Evolutionary conservation across 2,888 invertebrate genomes (phyloP).

Genomic region (Hypena proboscidalis): DNA sequence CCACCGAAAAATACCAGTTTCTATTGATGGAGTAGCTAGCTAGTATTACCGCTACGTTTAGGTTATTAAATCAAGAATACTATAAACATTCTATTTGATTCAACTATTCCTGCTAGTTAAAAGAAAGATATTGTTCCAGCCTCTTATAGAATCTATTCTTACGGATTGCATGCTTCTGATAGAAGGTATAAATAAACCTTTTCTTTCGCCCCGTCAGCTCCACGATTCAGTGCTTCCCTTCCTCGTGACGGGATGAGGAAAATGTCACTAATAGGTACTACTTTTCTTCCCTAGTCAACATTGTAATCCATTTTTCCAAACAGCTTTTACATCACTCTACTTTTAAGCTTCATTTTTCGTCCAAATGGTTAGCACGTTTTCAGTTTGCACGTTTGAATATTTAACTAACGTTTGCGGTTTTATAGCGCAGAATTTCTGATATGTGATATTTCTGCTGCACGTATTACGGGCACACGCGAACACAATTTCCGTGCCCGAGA

Average conservation of each 20-base stretch:
- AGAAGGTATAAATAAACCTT: constrained; percentile 1
- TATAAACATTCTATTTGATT: too few species aligned
- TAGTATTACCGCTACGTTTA: too few species aligned
- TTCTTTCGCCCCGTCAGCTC: background rate
- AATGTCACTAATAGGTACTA: constrained; percentile 2
- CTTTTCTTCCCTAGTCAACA: background rate
- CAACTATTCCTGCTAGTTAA: too few species aligned
- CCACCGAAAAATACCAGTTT: too few species aligned
- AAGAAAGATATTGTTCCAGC: too few species aligned
- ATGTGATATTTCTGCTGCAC: background rate
- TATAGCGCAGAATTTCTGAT: background rate
- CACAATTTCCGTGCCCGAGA: background rate
- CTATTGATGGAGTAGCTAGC: too few species aligned
- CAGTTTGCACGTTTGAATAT: too few species aligned
- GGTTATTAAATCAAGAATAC: too few species aligned
- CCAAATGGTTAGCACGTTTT: too few species aligned
- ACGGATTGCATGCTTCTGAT: background rate
- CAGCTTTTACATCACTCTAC: too few species aligned
- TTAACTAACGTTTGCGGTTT: too few species aligned
- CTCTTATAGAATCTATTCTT: too few species aligned
- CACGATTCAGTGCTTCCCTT: background rate
- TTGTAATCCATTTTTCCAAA: background rate
- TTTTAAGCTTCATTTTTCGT: background rate
- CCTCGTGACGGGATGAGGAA: constrained; percentile 2
- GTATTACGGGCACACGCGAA: background rate